Evolutionary conservation across 2,113 vertebrate species (phyloP), one percentile per base, ranked within the genome.

Genomic region (Oostethus manadensis): DNA sequence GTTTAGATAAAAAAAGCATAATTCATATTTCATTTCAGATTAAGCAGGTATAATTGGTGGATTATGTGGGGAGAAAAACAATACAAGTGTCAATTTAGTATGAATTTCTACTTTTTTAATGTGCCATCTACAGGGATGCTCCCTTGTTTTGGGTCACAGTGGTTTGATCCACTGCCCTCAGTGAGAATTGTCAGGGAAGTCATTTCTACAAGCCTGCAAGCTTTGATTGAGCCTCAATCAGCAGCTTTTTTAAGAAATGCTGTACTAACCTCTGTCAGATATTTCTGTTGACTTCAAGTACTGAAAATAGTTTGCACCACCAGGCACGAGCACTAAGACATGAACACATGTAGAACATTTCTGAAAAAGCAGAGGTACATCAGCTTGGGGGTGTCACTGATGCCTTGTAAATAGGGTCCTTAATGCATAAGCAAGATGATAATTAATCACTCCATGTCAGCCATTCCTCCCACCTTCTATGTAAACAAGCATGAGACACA

Each of bases 391-490:
- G 51, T 56, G 10, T 70, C 78, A 70, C 44, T 67, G 74, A 79
- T 77, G 66, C 73, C 44, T 58, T 11, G 40, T 70, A 78, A 85
- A 85, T 71, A 77, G 66, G 74, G 79, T 81, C 51, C 73, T 54
- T 51, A 66, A 70, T 56, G 56, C 64, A 80, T 68, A 57, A 43
- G 60, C 26, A 68, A 74, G 66, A 77, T 83, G 68, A 74, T 69
- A 72, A 74, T 69, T 57, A 59, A 50, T 70, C 58, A 64, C 77
- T 75, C 45, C 49, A 44, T 73, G 71, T 79, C 81, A 83, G 60
- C 71, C 64, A 73, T 60, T 68, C 64, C 72, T 66, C 58, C 72
- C 58, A 51, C 74, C 20, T 50, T 47, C 60, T 65, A 71, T 74
- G 68, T 75, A 73, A 79, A 86, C 74, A 83, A 79, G 73, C 68